A percentile compares a stretch with the other conserved stretches of the same genome.
These are phyloP conservation scores for Halictus rubicundus DNA, from an alignment of 1,140 invertebrate genomes.

Conservation along the genomic window DNA sequence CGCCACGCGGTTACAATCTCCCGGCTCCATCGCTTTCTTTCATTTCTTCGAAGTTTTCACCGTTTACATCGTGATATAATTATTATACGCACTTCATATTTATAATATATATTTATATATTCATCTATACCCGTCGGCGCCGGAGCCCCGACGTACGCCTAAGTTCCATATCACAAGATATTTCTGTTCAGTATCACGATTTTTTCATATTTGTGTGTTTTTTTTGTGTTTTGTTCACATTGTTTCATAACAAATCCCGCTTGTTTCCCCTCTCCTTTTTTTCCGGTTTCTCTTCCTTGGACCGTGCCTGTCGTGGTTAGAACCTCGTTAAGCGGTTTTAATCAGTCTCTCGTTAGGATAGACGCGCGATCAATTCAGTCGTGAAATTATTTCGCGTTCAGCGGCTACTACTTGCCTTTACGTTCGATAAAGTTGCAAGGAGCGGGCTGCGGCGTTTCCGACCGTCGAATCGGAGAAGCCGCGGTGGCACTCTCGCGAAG, in stretches of 20 bases:
- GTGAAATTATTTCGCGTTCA: neutral
- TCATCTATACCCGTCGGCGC: constrained; percentile 55
- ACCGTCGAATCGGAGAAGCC: neutral
- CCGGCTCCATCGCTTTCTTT: neutral
- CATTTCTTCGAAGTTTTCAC: neutral
- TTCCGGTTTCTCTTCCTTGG: constrained; percentile 13
- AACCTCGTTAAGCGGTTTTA: neutral
- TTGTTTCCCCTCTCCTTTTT: constrained; percentile 23
- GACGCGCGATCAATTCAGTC: neutral
- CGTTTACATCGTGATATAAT: constrained; percentile 45
- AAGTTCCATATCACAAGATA: constrained; percentile 75
- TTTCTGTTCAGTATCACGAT: constrained; percentile 71
- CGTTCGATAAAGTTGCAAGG: neutral
- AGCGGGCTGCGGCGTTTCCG: neutral
- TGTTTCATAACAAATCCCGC: constrained; percentile 18
- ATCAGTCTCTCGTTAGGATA: neutral
- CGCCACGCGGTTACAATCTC: constrained; percentile 3
- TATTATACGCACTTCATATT: constrained; percentile 45
- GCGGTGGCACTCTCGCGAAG: neutral
- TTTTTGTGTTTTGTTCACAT: constrained; percentile 1
- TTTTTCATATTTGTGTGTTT: constrained; percentile 16
- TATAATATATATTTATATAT: constrained; percentile 47
- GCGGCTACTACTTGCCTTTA: neutral
- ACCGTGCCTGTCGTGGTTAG: constrained; percentile 20
- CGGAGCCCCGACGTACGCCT: constrained; percentile 65